Conservation (phyloP, 1,140 invertebrate genomes). For the Aculops lycopersici region DNA sequence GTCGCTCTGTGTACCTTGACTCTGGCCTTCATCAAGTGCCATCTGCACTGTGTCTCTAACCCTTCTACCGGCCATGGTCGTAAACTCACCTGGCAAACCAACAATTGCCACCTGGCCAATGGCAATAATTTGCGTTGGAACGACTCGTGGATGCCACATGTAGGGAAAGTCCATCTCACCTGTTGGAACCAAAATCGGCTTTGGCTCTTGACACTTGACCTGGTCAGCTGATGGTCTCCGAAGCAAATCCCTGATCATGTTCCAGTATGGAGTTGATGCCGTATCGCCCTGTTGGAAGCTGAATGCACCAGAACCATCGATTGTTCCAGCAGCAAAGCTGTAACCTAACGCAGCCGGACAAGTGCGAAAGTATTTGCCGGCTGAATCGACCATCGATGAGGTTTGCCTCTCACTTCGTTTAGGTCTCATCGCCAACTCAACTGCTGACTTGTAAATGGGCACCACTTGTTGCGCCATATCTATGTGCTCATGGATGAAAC, state of each 20-base stretch:
- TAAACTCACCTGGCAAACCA: conserved; percentile 58
- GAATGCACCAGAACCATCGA: conserved; percentile 63
- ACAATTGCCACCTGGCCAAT: conserved; percentile 37
- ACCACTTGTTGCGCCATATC: conserved; percentile 31
- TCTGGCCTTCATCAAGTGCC: no score
- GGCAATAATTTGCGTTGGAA: conserved; percentile 39
- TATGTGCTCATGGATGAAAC: conserved; percentile 41
- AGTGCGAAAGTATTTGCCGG: conserved; percentile 14
- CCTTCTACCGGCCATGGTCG: conserved; percentile 65
- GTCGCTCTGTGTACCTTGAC: no score
- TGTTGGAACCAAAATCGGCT: conserved; percentile 59
- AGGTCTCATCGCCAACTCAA: no score
- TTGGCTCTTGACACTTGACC: conserved; percentile 21
- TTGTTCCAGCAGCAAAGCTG: conserved; percentile 72
- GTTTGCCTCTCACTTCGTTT: no score
- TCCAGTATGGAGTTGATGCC: conserved; percentile 4
- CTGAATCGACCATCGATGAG: conserved; percentile 1
- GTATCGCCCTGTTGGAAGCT: conserved; percentile 27
- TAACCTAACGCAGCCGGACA: conserved; percentile 7
- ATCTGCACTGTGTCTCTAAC: conserved; percentile 29
- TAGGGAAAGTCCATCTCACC: conserved; percentile 44
- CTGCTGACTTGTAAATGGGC: no score
- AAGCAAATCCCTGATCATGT: conserved; percentile 14
- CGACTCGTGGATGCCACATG: conserved; percentile 53
- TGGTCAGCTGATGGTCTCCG: conserved; percentile 13